Base-by-base conservation (phyloP, 37 sponge, comb jelly and placozoan species). In the Corticium candelabrum region DNA sequence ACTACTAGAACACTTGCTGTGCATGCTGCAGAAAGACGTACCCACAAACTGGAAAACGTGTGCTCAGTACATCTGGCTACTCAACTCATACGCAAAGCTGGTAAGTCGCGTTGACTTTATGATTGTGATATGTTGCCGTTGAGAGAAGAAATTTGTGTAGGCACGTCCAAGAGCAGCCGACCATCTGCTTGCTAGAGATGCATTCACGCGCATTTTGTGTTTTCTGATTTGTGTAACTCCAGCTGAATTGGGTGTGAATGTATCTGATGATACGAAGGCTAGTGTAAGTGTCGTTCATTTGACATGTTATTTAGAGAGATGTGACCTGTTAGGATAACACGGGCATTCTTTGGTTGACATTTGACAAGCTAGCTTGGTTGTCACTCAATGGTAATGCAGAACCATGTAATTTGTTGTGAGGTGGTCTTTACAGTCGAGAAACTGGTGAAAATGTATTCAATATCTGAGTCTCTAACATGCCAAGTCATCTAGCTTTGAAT, bases 31-130 rank as follows among this genome's bases (percentile, higher is more conserved):
- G 4, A 81, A 79, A 41, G 91, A 90, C 37, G 91, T 87, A 2
- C 75, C 84, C 15, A 88, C 86, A 21, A 79, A 80, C 36, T 85
- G 81, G 74, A 84, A 84, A 41, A 72, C 77, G 1, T 85, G 85
- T 56, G 74, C 80, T 0, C 88, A 90, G 31, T 90, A 87, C 38
- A 86, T 90, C 39, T 75, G 80, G 40, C 82, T 90, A 68, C 72
- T 90, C 68, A 74, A 35, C 41, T 76, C 27, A 70, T 38, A 33
- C 38, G 75, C 38, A 40, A 34, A 40, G 27, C 62, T 50, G 62
- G 62, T 50, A 50, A 21, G 21, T 50, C 11, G 11, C 21, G 21
- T 50, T 50, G 62, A 50, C 11, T 50, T 27, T 27, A 50, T 50
- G 21, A 50, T 50, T 21, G 62, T 27, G 11, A 27, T 21, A 21